Evolutionary conservation across 2,888 invertebrate species (phyloP).

Genomic region (Liposcelis brunnea): DNA sequence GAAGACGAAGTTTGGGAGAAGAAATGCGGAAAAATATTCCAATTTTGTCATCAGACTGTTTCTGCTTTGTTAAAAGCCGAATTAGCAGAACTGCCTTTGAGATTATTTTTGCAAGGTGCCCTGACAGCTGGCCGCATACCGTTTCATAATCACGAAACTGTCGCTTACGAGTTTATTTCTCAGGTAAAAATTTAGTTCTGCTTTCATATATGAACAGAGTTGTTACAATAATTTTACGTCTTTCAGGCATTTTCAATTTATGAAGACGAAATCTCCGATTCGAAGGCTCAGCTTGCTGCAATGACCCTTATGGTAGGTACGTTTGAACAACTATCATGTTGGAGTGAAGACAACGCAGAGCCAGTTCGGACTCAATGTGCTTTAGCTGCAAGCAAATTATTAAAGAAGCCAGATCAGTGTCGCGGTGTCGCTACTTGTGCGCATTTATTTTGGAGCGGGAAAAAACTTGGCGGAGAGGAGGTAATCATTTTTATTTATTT

Average conservation of each 20-base stretch:
- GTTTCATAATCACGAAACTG: constrained; percentile 89
- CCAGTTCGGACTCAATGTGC: constrained; percentile 93
- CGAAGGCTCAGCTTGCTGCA: constrained; percentile 89
- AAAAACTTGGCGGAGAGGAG: constrained; percentile 32
- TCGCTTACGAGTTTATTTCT: constrained; percentile 96
- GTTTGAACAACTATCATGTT: constrained; percentile 86
- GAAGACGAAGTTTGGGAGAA: constrained; percentile 97
- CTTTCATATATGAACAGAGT: neutral
- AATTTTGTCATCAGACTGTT: constrained; percentile 93
- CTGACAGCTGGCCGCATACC: constrained; percentile 79
- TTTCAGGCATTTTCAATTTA: constrained; percentile 81
- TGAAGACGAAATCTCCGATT: constrained; percentile 96
- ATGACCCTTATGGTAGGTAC: constrained; percentile 92
- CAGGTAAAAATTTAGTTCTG: constrained; percentile 33
- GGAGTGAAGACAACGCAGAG: constrained; percentile 91
- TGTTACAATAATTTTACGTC: constrained; percentile 10
- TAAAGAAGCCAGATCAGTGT: constrained; percentile 98
- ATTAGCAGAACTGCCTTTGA: constrained; percentile 77
- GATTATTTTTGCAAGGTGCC: constrained; percentile 91
- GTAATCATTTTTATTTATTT: constrained; percentile 19
- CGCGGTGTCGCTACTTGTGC: constrained; percentile 86
- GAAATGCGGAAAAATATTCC: constrained; percentile 95
- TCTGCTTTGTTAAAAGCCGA: constrained; percentile 89
- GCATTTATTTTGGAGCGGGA: constrained; percentile 93
- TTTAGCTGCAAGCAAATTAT: constrained; percentile 81